Percentiles rank a stretch among this genome's conserved stretches.
Evolutionary conservation across 2,888 invertebrate genomes (phyloP).

Genomic region (Choristoneura rosaceana): DNA sequence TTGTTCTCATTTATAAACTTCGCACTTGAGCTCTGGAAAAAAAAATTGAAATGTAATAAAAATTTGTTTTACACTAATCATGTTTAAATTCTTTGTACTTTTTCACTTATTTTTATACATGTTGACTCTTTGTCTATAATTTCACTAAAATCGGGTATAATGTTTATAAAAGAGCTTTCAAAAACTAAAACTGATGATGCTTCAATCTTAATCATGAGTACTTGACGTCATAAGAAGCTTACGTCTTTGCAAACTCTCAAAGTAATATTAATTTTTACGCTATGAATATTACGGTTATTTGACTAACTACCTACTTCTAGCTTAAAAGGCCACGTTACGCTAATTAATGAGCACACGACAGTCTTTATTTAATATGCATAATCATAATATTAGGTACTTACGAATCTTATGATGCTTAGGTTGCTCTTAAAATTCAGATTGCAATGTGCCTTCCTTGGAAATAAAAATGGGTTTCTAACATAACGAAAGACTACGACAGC

Average conservation of each 20-base stretch:
- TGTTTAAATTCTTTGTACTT: no score
- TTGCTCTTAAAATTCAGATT: no score
- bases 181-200: background rate
- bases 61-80: no score
- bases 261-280: slow-evolving; percentile 35
- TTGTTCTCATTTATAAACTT: no score
- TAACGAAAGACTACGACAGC: no score
- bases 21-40: no score
- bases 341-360: slow-evolving; percentile 22
- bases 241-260: slow-evolving; percentile 18
- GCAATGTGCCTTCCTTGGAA: no score
- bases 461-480: no score
- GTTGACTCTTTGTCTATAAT: background rate
- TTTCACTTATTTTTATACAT: background rate
- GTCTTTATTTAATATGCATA: slow-evolving; percentile 6
- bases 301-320: slow-evolving; percentile 30
- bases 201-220: background rate
- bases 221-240: background rate
- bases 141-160: background rate
- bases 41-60: no score
- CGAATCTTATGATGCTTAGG: background rate
- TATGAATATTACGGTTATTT: slow-evolving; percentile 25
- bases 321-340: slow-evolving; percentile 21
- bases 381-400: background rate
- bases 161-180: background rate